phyloP scores from a whole-genome alignment of 2,797 vertebrate genomes.

The Acanthornis magna region DNA sequence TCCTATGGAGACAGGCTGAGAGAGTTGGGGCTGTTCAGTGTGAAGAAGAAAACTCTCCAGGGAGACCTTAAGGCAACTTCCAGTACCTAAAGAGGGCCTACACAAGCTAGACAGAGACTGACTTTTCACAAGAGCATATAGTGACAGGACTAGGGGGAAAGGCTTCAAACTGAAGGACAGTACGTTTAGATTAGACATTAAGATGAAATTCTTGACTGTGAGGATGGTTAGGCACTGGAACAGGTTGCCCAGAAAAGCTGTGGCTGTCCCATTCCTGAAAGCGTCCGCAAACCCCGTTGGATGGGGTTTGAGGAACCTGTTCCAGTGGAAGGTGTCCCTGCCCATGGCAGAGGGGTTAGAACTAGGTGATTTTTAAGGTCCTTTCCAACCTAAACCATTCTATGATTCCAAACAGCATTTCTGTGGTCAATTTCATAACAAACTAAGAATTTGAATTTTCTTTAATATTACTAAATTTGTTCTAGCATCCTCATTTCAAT shows the following conservation, averaged over 20 bases:
- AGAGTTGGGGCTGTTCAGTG: neutral
- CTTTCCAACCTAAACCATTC: neutral
- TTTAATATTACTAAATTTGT: neutral
- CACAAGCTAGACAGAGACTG: neutral
- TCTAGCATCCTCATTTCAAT: neutral
- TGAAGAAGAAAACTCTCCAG: neutral
- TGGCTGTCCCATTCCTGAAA: neutral
- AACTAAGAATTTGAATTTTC: neutral
- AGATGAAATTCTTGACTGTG: neutral
- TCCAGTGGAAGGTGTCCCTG: neutral
- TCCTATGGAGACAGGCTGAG: neutral
- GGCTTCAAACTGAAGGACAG: neutral
- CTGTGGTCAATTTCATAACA: neutral
- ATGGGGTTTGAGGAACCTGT: neutral
- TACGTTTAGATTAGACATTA: neutral
- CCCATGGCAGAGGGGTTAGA: accelerated
- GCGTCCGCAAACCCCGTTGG: too few species aligned
- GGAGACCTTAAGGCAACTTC: neutral
- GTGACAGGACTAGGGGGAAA: neutral
- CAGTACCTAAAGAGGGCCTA: neutral
- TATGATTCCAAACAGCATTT: neutral
- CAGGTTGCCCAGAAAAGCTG: neutral
- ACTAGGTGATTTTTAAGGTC: neutral
- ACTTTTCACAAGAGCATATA: neutral
- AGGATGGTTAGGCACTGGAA: neutral